phyloP scores from a whole-genome alignment of 2,888 invertebrate species.

The Mesopsocus fuscifrons region DNA sequence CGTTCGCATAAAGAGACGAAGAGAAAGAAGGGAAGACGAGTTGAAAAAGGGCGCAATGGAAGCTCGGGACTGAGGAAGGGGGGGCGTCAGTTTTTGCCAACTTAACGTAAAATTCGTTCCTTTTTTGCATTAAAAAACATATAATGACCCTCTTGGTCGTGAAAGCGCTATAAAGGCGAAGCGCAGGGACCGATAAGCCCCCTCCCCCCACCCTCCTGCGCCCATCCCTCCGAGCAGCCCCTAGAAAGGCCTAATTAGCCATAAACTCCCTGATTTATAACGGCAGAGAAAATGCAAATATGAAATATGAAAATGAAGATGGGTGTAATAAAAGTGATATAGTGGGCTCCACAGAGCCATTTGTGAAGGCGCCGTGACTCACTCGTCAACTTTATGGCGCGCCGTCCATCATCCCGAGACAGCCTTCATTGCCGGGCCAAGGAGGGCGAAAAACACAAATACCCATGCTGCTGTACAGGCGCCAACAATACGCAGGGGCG shows the following conservation, averaged over 20 bases:
- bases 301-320: slow-evolving; percentile 44
- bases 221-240: slow-evolving; percentile 19
- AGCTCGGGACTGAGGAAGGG: background rate
- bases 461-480: too few species aligned
- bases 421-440: slow-evolving; percentile 33
- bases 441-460: slow-evolving; percentile 2
- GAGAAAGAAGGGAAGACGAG: background rate
- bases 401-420: slow-evolving; percentile 54
- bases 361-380: slow-evolving; percentile 44
- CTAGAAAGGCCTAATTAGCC: slow-evolving; percentile 36
- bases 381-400: slow-evolving; percentile 55
- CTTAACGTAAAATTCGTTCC: background rate
- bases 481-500: too few species aligned
- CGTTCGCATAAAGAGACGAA: background rate
- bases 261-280: slow-evolving; percentile 43
- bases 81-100: slow-evolving; percentile 3
- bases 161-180: slow-evolving; percentile 2
- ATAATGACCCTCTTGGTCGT: slow-evolving; percentile 3
- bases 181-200: slow-evolving; percentile 5
- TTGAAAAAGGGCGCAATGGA: background rate
- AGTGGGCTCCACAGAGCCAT: slow-evolving; percentile 58
- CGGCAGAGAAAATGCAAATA: slow-evolving; percentile 28
- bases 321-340: slow-evolving; percentile 64
- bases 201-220: background rate
- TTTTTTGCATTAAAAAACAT: slow-evolving; percentile 1